Conservation (phyloP, 2,888 invertebrate genomes). For the Pyrocoelia pectoralis region DNA sequence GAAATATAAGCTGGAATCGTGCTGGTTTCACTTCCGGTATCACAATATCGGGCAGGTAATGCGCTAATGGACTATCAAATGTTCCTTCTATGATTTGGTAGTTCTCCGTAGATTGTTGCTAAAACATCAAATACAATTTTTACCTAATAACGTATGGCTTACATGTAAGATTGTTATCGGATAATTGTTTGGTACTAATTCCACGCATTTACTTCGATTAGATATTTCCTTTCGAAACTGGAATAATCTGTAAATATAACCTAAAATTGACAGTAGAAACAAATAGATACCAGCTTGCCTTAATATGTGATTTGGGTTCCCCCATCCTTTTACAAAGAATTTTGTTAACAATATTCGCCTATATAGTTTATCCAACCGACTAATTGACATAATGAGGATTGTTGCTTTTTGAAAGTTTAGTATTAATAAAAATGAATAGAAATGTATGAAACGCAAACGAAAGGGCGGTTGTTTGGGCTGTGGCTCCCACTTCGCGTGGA, state of each 20-base stretch:
- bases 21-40: constrained; percentile 84
- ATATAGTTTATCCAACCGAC: constrained; percentile 78
- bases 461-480: too few species aligned
- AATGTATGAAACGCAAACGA: neutral
- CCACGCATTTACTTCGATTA: constrained; percentile 81
- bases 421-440: neutral
- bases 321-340: constrained; percentile 98
- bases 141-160: constrained; percentile 46
- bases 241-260: constrained; percentile 77
- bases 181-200: constrained; percentile 82
- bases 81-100: constrained; percentile 84
- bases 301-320: constrained; percentile 88
- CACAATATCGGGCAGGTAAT: constrained; percentile 85
- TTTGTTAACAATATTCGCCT: constrained; percentile 86
- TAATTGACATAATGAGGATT: constrained; percentile 54
- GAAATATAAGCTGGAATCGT: constrained; percentile 84
- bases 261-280: neutral
- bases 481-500: too few species aligned
- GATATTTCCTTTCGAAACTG: constrained; percentile 89
- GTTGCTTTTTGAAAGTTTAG: too few species aligned
- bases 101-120: constrained; percentile 79
- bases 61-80: constrained; percentile 85
- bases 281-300: constrained; percentile 64
- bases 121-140: constrained; percentile 40
- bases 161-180: constrained; percentile 89